phyloP scores from a whole-genome alignment of 1,140 invertebrate genomes.

The Drosophila tsacasi region DNA sequence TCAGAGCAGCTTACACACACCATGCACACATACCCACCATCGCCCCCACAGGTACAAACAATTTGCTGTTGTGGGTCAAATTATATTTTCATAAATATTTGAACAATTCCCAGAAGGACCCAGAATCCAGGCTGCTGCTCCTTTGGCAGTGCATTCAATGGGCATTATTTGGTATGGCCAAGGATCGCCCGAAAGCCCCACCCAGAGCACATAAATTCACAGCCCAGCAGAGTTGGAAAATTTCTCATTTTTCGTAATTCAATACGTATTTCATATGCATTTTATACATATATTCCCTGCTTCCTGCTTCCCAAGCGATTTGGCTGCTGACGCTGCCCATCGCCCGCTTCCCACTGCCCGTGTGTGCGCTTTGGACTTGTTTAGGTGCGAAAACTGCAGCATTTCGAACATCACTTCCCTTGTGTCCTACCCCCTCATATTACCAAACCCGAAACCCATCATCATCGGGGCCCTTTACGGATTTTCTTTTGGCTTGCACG shows the following conservation, averaged over 20 bases:
- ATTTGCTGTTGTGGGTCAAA: constrained; percentile 59
- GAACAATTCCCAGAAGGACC: constrained; percentile 45
- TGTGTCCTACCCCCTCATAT: neutral
- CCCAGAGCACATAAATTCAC: constrained; percentile 10
- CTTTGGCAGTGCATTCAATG: constrained; percentile 63
- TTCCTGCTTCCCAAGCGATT: constrained; percentile 42
- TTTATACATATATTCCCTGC: constrained; percentile 31
- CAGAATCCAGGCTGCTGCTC: constrained; percentile 50
- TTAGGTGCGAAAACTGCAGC: constrained; percentile 64
- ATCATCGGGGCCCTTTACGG: constrained; percentile 37
- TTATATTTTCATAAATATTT: constrained; percentile 84
- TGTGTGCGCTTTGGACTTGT: constrained; percentile 62
- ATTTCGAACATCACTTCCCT: neutral
- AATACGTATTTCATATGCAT: constrained; percentile 56
- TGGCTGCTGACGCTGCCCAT: constrained; percentile 42
- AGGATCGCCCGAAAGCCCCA: neutral
- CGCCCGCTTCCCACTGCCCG: constrained; percentile 25
- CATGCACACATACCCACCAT: constrained; percentile 1
- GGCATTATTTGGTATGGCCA: constrained; percentile 30
- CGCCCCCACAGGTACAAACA: constrained; percentile 34
- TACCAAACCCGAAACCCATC: constrained; percentile 15
- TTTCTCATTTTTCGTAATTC: constrained; percentile 70
- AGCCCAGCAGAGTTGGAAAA: constrained; percentile 23
- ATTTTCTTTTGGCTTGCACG: constrained; percentile 53
- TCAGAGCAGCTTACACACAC: constrained; percentile 64